Base-by-base conservation (phyloP, 2,113 vertebrate species). In the Geococcyx californianus region DNA sequence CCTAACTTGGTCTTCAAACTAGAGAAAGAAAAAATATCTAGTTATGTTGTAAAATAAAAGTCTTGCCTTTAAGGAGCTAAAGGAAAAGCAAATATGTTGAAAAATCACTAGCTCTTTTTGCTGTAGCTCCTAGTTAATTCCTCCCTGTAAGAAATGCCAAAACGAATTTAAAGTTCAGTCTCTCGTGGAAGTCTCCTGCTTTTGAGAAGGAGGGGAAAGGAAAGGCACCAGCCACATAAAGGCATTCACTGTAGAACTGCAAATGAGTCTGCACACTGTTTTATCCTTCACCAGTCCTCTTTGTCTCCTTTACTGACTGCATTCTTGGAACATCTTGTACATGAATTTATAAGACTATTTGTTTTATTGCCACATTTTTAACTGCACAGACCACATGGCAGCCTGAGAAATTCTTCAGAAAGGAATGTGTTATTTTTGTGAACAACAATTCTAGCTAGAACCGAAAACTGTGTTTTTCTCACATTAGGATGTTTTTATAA, bases 251-350 rank as follows among this genome's bases (percentile, higher is more conserved):
- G 90, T 90, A 92, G 79, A 96, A 92, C 94, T 96, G 94, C 95
- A 96, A 97, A 97, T 95, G 92, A 96, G 94, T 15, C 90, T 90
- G 90, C 84, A 89, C 78, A 84, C 64, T 77, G 82, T 93, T 95
- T 88, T 84, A 88, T 92, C 94, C 94, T 90, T 89, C 87, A 96
- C 73, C 60, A 84, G 85, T 54, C 60, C 40, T 90, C 79, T 96
- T 96, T 95, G 93, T 94, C 60, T 86, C 79, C 64, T 80, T 90
- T 93, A 88, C 90, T 87, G 86, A 81, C 85, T 94, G 83, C 47
- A 84, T 94, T 86, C 93, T 92, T 90, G 79, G 93, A 96, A 97
- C 88, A 95, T 85, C 85, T 93, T 90, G 94, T 89, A 81, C 92
- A 63, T 78, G 56, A 92, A 88, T 96, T 96, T 95, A 94, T 93